phyloP scores from a whole-genome alignment of 1,140 invertebrate genomes.

The Nylanderia fulva region DNA sequence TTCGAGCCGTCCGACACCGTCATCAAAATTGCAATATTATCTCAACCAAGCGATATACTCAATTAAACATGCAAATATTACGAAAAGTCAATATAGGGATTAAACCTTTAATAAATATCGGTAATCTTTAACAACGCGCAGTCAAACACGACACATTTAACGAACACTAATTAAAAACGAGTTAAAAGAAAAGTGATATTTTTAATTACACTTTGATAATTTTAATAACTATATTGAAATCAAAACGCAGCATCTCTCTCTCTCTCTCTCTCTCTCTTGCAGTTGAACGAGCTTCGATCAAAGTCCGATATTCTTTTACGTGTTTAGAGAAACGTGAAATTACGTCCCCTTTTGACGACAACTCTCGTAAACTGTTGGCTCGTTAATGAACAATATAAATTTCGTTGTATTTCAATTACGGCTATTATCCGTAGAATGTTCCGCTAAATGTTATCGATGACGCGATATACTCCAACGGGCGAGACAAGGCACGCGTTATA shows the following conservation, averaged over 20 bases:
- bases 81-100: slow-evolving; percentile 24
- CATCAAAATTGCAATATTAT: slow-evolving; percentile 40
- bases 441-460: slow-evolving; percentile 52
- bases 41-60: background rate
- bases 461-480: slow-evolving; percentile 27
- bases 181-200: background rate
- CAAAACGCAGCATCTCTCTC: background rate
- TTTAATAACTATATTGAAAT: background rate
- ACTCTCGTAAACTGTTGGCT: background rate
- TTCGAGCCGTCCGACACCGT: background rate
- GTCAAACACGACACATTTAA: background rate
- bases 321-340: background rate
- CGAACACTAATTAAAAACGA: slow-evolving; percentile 19
- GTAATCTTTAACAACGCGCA: slow-evolving; percentile 12
- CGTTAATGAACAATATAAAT: slow-evolving; percentile 45
- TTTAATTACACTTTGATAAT: slow-evolving; percentile 2
- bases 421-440: slow-evolving; percentile 21
- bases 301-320: background rate
- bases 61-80: slow-evolving; percentile 35
- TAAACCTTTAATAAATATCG: slow-evolving; percentile 51
- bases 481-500: slow-evolving; percentile 29
- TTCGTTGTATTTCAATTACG: slow-evolving; percentile 20
- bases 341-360: background rate
- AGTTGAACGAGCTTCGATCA: background rate
- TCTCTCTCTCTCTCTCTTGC: too few species aligned